A percentile compares a stretch with the other conserved stretches of the same genome.
Evolutionary conservation across 2,113 vertebrate species (phyloP).

Genomic region (Lutjanus erythropterus): DNA sequence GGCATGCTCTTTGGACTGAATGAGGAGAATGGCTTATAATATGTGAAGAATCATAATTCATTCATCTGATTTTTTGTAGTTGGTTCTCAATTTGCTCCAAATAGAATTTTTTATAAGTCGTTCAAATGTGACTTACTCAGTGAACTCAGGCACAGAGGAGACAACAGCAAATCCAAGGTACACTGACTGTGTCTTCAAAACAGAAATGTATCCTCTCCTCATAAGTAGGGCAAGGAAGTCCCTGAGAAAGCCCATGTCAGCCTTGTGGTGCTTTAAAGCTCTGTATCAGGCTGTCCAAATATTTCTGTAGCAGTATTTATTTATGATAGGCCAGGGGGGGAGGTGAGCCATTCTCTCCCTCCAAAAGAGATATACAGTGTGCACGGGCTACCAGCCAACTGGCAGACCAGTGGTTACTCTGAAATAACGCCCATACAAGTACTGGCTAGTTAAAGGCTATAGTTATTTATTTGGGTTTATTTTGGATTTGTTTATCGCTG

Average conservation of each 20-base stretch:
- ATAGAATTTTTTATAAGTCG: constrained; percentile 28
- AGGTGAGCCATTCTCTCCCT: constrained; percentile 69
- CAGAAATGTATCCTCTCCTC: constrained; percentile 62
- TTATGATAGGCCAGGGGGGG: constrained; percentile 75
- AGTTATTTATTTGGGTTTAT: constrained; percentile 61
- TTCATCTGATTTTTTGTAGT: background rate
- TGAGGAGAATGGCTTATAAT: background rate
- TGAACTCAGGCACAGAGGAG: constrained; percentile 13
- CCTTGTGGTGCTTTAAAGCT: constrained; percentile 65
- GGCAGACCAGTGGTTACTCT: constrained; percentile 64
- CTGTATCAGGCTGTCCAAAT: constrained; percentile 77
- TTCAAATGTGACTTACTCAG: background rate
- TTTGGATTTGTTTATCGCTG: constrained; percentile 53
- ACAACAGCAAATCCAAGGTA: constrained; percentile 15
- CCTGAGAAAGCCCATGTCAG: constrained; percentile 69
- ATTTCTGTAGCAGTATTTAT: constrained; percentile 82
- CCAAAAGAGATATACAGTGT: constrained; percentile 63
- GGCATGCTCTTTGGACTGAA: background rate
- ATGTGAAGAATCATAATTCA: constrained; percentile 25
- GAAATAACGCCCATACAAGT: constrained; percentile 70
- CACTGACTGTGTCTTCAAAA: constrained; percentile 53
- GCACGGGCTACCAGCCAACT: constrained; percentile 70
- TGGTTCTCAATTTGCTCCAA: background rate
- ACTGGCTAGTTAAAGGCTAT: constrained; percentile 56
- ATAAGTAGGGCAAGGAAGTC: constrained; percentile 76